Percentiles rank a stretch among this genome's conserved stretches.
Evolutionary conservation across 2,888 invertebrate genomes (phyloP).

Genomic region (Sarcophaga carnaria): DNA sequence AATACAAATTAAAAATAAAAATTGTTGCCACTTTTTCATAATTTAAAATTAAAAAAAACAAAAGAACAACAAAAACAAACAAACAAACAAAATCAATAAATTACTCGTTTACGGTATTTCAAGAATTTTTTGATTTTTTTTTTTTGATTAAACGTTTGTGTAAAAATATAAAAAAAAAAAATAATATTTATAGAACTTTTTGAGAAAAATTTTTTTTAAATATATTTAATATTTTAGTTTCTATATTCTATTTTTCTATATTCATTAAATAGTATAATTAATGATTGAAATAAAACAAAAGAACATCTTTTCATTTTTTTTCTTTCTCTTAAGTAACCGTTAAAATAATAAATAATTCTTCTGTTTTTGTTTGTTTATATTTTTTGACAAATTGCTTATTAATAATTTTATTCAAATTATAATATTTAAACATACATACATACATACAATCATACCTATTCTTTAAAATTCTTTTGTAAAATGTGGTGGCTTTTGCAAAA

Average conservation of each 20-base stretch:
- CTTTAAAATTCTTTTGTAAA: not conserved
- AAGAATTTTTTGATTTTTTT: conserved; percentile 39
- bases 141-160: conserved; percentile 5
- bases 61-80: not conserved
- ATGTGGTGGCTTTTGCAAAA: too few species aligned
- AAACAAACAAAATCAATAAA: conserved; percentile 42
- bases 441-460: not conserved
- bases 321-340: too few species aligned
- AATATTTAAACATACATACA: not conserved
- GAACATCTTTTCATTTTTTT: too few species aligned
- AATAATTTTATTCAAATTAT: conserved; percentile 13
- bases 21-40: conserved; percentile 47
- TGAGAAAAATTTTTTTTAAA: not conserved
- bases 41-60: conserved; percentile 33
- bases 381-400: not conserved
- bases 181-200: conserved; percentile 4
- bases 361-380: not conserved
- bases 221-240: not conserved
- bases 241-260: too few species aligned
- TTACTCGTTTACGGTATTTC: conserved; percentile 48
- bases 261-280: too few species aligned
- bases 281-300: too few species aligned
- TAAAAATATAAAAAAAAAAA: conserved; percentile 26
- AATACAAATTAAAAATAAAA: conserved; percentile 15
- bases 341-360: too few species aligned